phyloP scores from a whole-genome alignment of 2,888 invertebrate genomes.

The Melieria omissa region DNA sequence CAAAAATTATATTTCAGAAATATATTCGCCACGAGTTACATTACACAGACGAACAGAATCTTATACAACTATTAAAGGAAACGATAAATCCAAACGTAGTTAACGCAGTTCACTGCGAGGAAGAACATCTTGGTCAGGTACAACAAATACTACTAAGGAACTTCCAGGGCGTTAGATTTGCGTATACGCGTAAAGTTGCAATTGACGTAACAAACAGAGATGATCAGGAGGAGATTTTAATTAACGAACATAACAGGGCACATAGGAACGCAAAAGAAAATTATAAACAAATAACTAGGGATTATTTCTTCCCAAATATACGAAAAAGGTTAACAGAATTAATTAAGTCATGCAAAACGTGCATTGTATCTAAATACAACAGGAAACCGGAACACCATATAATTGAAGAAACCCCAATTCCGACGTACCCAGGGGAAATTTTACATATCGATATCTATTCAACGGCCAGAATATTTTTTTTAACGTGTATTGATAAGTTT shows the following conservation, averaged over 20 bases:
- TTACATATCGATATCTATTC: constrained; percentile 16
- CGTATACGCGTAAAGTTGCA: constrained; percentile 3
- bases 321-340: constrained; percentile 17
- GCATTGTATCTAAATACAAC: constrained; percentile 37
- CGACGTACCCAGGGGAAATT: not conserved
- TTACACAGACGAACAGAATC: not conserved
- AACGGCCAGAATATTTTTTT: not conserved
- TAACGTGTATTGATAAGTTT: not conserved
- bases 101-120: constrained; percentile 1
- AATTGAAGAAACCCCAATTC: too few species aligned
- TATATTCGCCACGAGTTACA: not conserved
- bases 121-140: not conserved
- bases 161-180: not conserved
- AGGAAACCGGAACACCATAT: constrained; percentile 25
- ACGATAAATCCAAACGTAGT: not conserved
- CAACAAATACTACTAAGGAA: not conserved
- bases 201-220: constrained; percentile 10
- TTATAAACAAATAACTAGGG: too few species aligned
- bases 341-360: constrained; percentile 35
- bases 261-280: not conserved
- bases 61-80: constrained; percentile 3
- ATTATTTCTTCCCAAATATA: too few species aligned
- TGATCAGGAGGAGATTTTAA: constrained; percentile 8
- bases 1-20: not conserved
- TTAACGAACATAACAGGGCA: constrained; percentile 15